Percentiles rank a stretch among this genome's conserved stretches.
Evolutionary conservation across 2,888 invertebrate genomes (phyloP).

Genomic region (Ashinkailepas kermadecensis): DNA sequence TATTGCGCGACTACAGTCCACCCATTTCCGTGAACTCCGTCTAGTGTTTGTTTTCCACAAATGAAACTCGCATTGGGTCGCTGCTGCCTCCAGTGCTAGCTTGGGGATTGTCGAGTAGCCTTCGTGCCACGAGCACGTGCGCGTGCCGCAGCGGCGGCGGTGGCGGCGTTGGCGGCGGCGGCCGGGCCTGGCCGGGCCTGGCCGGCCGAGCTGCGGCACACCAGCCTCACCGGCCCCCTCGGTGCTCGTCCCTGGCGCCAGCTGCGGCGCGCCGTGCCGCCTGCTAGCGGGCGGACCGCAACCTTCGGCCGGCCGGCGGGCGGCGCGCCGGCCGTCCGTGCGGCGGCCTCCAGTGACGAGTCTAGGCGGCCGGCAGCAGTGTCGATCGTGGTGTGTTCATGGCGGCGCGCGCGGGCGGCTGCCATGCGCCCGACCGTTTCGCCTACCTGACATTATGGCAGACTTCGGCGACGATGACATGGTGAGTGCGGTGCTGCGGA

Average conservation of each 20-base stretch:
- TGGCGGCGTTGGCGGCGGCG: background rate
- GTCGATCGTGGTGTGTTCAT: background rate
- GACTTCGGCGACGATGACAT: background rate
- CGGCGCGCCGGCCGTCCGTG: background rate
- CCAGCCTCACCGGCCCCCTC: background rate
- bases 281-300: slow-evolving; percentile 9
- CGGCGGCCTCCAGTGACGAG: background rate
- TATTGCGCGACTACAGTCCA: no score
- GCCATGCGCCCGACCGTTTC: background rate
- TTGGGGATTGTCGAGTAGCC: no score
- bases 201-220: slow-evolving; percentile 1
- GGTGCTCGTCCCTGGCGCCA: background rate
- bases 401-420: background rate
- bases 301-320: background rate
- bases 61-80: no score
- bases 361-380: background rate
- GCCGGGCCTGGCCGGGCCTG: background rate
- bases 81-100: no score
- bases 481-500: background rate
- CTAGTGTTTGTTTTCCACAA: no score
- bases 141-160: background rate
- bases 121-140: background rate
- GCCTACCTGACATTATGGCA: background rate
- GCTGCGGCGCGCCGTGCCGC: background rate
- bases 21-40: no score